Conservation (phyloP, 2,888 invertebrate species). For the Drosophila fungiperda region DNA sequence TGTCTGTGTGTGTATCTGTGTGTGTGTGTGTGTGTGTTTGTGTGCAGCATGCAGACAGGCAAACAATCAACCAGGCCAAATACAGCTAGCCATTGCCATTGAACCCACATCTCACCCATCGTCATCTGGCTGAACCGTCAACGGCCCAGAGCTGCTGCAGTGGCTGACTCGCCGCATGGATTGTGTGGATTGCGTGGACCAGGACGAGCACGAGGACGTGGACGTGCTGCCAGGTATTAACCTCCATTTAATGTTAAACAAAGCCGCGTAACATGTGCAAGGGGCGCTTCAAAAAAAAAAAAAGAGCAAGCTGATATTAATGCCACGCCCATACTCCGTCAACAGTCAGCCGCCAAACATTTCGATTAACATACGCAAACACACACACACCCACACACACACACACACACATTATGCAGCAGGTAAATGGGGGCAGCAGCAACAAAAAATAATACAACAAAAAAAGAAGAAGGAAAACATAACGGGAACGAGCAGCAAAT, state of each 20-base stretch:
- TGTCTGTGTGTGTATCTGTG: constrained; percentile 3
- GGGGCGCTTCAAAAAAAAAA: constrained; percentile 21
- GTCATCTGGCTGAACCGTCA: too few relatives aligned
- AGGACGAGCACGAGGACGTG: constrained; percentile 30
- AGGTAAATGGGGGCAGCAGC: constrained; percentile 8
- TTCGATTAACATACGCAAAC: constrained; percentile 80
- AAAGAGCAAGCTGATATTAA: constrained; percentile 12
- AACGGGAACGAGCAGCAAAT: constrained; percentile 62
- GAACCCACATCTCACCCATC: neutral
- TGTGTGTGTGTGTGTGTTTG: constrained; percentile 5
- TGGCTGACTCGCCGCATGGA: constrained; percentile 19
- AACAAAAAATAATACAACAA: neutral
- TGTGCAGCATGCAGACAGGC: constrained; percentile 46
- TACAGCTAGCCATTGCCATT: constrained; percentile 16
- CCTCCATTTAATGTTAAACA: constrained; percentile 79
- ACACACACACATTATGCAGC: neutral
- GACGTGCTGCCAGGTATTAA: constrained; percentile 79
- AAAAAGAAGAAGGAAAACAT: constrained; percentile 7
- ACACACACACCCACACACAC: constrained; percentile 24
- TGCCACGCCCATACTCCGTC: constrained; percentile 40
- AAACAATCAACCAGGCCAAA: constrained; percentile 44
- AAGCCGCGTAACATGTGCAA: constrained; percentile 72
- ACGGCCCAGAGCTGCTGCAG: constrained; percentile 49
- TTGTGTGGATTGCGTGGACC: constrained; percentile 12
- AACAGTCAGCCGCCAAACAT: constrained; percentile 66